Evolutionary conservation across 2,888 invertebrate genomes (phyloP).

Genomic region (Drosophila pullipes): DNA sequence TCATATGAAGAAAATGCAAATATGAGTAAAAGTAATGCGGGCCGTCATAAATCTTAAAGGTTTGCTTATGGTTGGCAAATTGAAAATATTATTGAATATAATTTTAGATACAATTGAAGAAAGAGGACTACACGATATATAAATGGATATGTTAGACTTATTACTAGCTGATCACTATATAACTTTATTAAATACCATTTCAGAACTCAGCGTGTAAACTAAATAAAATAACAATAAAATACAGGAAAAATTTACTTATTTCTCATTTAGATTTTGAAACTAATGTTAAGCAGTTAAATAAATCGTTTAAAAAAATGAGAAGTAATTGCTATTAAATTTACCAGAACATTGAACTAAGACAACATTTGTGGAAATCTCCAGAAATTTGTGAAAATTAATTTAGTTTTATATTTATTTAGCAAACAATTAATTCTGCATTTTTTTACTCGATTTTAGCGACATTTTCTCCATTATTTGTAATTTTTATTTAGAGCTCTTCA

Average conservation of each 20-base stretch:
- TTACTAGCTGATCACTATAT: background rate
- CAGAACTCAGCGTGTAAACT: background rate
- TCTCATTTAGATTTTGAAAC: background rate
- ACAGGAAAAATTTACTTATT: too few species aligned
- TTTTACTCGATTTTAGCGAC: background rate
- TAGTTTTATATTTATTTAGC: background rate
- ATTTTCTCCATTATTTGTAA: background rate
- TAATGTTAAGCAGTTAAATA: background rate
- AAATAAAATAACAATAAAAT: background rate
- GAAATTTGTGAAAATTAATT: background rate
- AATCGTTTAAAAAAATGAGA: background rate
- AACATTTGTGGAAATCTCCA: background rate
- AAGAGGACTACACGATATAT: background rate
- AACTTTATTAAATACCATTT: background rate
- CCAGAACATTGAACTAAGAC: background rate
- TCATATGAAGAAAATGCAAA: slow-evolving; percentile 39
- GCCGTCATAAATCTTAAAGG: slow-evolving; percentile 32
- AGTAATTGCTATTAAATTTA: too few species aligned
- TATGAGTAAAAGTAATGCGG: slow-evolving; percentile 25
- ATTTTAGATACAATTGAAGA: background rate
- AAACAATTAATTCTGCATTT: background rate
- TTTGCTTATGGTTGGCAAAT: slow-evolving; percentile 16
- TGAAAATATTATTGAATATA: slow-evolving; percentile 18
- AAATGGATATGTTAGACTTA: background rate
- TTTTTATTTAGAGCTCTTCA: background rate